Evolutionary conservation across 2,797 vertebrate species (phyloP).

Genomic region (Lophotriccus pileatus): DNA sequence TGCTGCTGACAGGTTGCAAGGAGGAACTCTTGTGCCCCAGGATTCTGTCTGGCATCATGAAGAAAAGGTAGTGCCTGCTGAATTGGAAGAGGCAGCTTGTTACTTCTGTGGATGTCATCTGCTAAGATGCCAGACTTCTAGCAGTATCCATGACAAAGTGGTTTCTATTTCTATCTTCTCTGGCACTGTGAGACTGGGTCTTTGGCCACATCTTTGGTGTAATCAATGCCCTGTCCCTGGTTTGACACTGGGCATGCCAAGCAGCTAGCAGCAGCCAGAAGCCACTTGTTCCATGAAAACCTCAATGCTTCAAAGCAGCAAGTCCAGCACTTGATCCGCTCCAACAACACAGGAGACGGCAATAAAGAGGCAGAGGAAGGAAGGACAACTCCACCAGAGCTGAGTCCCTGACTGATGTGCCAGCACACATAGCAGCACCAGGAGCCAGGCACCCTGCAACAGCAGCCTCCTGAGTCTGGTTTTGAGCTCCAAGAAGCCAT

Average conservation of each 20-base stretch:
- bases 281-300: background rate
- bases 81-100: background rate
- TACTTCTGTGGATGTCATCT: background rate
- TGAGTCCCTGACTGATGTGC: background rate
- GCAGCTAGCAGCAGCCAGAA: background rate
- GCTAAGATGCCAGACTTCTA: background rate
- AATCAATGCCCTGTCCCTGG: background rate
- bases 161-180: background rate
- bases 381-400: background rate
- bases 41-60: background rate
- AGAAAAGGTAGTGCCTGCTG: background rate
- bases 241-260: background rate
- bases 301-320: background rate
- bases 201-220: background rate
- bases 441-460: fast-evolving
- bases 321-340: background rate
- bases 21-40: background rate
- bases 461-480: background rate
- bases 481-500: background rate
- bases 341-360: background rate
- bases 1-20: background rate
- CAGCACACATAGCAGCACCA: background rate
- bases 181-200: background rate
- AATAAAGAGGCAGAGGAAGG: background rate
- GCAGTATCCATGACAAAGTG: background rate